Percentiles rank a stretch among this genome's conserved stretches.
Evolutionary conservation across 2,113 vertebrate genomes (phyloP).

Genomic region (Cinclus cinclus): DNA sequence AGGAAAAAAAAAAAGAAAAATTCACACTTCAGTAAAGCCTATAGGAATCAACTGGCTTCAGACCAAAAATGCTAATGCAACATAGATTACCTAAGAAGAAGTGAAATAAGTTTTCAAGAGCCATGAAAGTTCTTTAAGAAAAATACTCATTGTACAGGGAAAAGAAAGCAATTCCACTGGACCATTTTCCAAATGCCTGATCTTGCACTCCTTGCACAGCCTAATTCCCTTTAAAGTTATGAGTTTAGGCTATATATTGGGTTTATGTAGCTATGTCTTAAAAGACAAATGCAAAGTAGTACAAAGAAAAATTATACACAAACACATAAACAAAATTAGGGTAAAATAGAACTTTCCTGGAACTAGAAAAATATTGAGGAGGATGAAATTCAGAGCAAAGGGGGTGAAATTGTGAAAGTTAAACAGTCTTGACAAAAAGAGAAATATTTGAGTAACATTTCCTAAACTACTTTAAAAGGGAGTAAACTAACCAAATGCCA

Average conservation of each 20-base stretch:
- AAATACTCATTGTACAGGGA: background rate
- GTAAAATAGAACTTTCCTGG: too few species aligned
- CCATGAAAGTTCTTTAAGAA: background rate
- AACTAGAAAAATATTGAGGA: conserved; percentile 42
- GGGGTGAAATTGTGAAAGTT: conserved; percentile 41
- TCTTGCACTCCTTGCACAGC: background rate
- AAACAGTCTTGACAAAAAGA: conserved; percentile 46
- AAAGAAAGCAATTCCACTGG: background rate
- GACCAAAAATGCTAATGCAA: conserved; percentile 15
- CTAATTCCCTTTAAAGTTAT: background rate
- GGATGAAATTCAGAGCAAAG: conserved; percentile 61
- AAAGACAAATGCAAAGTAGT: background rate
- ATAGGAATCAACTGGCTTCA: background rate
- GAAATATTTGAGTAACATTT: conserved; percentile 65
- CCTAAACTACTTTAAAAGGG: conserved; percentile 59
- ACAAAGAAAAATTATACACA: background rate
- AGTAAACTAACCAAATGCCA: conserved; percentile 59
- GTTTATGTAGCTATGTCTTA: background rate
- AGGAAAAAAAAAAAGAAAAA: background rate
- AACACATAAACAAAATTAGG: too few species aligned
- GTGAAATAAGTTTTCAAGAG: conserved; percentile 8
- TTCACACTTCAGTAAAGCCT: background rate
- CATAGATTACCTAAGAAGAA: background rate
- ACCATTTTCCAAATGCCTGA: background rate
- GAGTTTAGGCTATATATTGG: background rate